phyloP scores from a whole-genome alignment of 2,113 vertebrate genomes.

The Microtus montanus region DNA sequence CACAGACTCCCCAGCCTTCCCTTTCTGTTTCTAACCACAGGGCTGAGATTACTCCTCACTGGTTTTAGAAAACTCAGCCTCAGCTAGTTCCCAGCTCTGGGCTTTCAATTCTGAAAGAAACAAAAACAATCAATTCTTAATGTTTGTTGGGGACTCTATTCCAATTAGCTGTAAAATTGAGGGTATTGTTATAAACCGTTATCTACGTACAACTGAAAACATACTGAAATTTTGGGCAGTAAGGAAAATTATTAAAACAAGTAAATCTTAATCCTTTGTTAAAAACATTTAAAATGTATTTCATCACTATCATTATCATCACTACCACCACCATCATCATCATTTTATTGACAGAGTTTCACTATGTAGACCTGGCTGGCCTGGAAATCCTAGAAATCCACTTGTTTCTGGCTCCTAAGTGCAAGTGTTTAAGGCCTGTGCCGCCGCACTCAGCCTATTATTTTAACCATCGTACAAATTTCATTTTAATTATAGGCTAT shows the following conservation, averaged over 20 bases:
- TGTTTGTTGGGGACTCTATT: not conserved
- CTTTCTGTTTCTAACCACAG: not conserved
- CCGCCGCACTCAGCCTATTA: not conserved
- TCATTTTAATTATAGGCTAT: constrained; percentile 69
- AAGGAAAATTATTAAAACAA: not conserved
- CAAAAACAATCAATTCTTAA: not conserved
- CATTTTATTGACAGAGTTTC: not conserved
- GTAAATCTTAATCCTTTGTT: constrained; percentile 1
- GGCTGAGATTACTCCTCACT: too few relatives aligned
- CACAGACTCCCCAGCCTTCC: not conserved
- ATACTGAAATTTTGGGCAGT: not conserved
- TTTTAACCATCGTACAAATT: constrained; percentile 12
- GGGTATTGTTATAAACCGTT: not conserved
- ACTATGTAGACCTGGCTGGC: not conserved
- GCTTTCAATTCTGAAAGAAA: not conserved
- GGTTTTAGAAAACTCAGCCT: not conserved
- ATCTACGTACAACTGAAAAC: not conserved
- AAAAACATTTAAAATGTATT: not conserved
- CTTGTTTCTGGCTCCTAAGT: not conserved
- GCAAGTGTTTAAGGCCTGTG: not conserved
- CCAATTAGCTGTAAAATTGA: not conserved
- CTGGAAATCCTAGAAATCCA: not conserved
- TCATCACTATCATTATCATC: not conserved
- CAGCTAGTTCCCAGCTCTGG: not conserved
- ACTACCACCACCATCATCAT: not conserved